phyloP scores from a whole-genome alignment of 2,888 invertebrate genomes.

The Diadromus collaris region DNA sequence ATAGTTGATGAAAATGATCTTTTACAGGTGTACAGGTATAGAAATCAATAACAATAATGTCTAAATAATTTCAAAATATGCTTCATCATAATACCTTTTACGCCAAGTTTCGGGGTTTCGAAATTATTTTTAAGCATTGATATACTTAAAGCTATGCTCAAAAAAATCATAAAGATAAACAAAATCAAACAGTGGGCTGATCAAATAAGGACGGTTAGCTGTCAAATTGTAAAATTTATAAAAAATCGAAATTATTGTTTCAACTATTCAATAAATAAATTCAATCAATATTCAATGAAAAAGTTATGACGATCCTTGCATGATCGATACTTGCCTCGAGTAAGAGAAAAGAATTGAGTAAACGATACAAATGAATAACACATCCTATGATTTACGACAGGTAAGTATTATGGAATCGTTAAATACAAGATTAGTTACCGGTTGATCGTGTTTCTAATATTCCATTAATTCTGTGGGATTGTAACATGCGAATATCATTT shows the following conservation, averaged over 20 bases:
- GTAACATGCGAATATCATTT: slow-evolving; percentile 32
- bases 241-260: neutral
- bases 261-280: neutral
- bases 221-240: neutral
- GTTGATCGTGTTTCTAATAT: slow-evolving; percentile 5
- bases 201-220: neutral
- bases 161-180: neutral
- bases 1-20: neutral
- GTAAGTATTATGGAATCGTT: neutral
- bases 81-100: neutral
- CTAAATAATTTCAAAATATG: no score
- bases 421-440: neutral
- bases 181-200: neutral
- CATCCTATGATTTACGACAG: neutral
- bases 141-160: neutral
- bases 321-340: neutral
- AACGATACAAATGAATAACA: neutral
- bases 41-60: neutral
- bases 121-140: no score
- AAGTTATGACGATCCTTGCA: neutral
- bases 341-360: neutral
- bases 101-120: neutral
- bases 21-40: neutral
- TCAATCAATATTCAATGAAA: neutral
- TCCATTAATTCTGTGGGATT: neutral